Percentiles rank a stretch among this genome's conserved stretches.
Conservation (phyloP, 2,113 vertebrate species). For the Microcebus jonahi region DNA sequence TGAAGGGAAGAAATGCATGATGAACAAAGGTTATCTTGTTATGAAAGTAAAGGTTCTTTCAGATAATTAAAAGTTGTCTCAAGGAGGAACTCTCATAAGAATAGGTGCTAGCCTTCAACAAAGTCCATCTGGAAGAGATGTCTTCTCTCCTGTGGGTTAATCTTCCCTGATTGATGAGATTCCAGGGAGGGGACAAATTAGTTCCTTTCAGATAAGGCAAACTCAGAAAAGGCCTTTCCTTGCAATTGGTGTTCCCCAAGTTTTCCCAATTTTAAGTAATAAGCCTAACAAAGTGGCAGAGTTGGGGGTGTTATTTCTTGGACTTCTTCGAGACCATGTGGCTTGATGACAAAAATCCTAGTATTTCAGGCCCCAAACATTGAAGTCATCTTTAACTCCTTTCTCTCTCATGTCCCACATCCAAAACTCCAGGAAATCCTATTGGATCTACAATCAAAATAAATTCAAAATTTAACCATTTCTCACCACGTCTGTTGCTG, state of each 20-base stretch:
- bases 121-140: not conserved
- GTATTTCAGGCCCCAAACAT: not conserved
- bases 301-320: not conserved
- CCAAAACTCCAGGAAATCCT: not conserved
- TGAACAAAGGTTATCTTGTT: not conserved
- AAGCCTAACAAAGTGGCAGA: not conserved
- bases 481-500: not conserved
- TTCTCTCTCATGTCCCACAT: slow-evolving; percentile 69
- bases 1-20: not conserved
- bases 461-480: not conserved
- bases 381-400: not conserved
- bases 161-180: not conserved
- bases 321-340: not conserved
- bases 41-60: not conserved
- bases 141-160: not conserved
- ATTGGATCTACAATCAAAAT: not conserved
- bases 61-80: not conserved
- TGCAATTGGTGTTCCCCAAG: not conserved
- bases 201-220: not conserved
- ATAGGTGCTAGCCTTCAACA: not conserved
- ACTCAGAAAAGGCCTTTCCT: not conserved
- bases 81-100: not conserved
- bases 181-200: not conserved
- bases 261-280: not conserved
- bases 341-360: not conserved